phyloP scores from a whole-genome alignment of 2,113 vertebrate genomes.

The Thermophis baileyi region DNA sequence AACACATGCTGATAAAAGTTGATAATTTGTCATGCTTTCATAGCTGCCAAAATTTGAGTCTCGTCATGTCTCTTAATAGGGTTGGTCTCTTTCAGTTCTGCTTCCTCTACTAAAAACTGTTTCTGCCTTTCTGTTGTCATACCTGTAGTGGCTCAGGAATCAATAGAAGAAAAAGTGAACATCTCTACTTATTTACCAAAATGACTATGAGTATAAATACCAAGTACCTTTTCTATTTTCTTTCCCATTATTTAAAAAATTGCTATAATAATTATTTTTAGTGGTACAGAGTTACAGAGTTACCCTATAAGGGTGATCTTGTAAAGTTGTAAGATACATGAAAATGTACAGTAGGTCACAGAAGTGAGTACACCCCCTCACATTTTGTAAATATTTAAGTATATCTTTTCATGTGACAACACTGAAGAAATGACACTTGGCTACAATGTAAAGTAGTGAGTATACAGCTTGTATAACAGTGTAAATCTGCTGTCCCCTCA shows the following conservation, averaged over 20 bases:
- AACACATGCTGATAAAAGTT: neutral
- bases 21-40: neutral
- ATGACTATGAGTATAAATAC: neutral
- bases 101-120: neutral
- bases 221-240: neutral
- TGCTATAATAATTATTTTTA: neutral
- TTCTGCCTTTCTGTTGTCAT: neutral
- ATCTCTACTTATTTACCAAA: neutral
- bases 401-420: no score
- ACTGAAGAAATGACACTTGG: no score
- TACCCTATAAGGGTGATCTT: neutral
- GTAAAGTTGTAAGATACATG: neutral
- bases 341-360: no score
- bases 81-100: neutral
- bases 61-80: neutral
- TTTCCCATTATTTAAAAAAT: neutral
- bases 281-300: neutral
- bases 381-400: no score
- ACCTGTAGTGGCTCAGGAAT: neutral
- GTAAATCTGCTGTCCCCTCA: no score
- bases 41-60: neutral
- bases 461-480: no score
- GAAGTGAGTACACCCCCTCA: no score
- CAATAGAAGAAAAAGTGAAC: neutral
- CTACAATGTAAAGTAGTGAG: no score